Conservation (phyloP, 1,140 invertebrate species). For the Apis dorsata region DNA sequence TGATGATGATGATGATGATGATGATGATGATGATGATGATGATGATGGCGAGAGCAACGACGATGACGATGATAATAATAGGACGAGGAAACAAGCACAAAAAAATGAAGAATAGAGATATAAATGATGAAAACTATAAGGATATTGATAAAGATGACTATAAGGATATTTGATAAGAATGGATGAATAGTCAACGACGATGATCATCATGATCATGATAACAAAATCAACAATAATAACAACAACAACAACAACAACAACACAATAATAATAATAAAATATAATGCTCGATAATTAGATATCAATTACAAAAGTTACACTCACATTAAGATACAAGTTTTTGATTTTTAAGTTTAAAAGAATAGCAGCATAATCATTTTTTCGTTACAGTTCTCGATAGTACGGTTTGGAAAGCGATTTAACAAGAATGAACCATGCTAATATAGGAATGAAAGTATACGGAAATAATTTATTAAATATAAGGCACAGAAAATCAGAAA, state of each 20-base stretch:
- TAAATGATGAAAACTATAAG: not conserved
- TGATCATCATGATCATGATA: too few relatives aligned
- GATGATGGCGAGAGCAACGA: not conserved
- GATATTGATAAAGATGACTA: not conserved
- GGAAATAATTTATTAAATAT: slow-evolving; percentile 50
- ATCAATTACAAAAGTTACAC: not conserved
- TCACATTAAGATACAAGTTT: not conserved
- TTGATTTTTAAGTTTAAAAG: not conserved
- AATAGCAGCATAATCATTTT: not conserved
- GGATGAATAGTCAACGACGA: too few relatives aligned
- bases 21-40: not conserved
- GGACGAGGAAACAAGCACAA: too few relatives aligned
- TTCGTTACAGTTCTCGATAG: slow-evolving; percentile 66
- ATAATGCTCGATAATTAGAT: not conserved
- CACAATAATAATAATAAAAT: not conserved
- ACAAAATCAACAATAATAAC: too few relatives aligned
- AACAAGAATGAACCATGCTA: slow-evolving; percentile 74
- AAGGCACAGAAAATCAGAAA: slow-evolving; percentile 68
- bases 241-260: not conserved
- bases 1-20: not conserved
- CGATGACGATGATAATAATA: not conserved
- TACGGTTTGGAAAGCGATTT: slow-evolving; percentile 46
- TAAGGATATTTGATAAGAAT: too few relatives aligned
- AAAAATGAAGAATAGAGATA: not conserved
- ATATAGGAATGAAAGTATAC: slow-evolving; percentile 46